Evolutionary conservation across 2,113 vertebrate species (phyloP), one percentile per base, ranked within the genome.

Genomic region (Salvator merianae): DNA sequence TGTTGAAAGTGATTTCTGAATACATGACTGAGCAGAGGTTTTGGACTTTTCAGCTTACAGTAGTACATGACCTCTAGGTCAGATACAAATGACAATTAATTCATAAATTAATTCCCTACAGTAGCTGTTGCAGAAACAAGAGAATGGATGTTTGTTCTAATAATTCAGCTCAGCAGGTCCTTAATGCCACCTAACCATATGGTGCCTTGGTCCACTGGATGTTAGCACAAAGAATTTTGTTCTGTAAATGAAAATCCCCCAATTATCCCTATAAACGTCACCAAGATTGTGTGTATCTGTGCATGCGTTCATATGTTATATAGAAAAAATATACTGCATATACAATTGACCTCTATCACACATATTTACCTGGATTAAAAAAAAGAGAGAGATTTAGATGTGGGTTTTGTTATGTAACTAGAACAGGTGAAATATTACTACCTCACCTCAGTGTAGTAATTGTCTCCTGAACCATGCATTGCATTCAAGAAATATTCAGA

Each of bases 401-500:
- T 83, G 20, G 24, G n/a, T 74, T 75, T 83, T 5, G 59, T 43
- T 75, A 75, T 26, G 30, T 50, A 75, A 83, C 81, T 50, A 14
- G 40, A 81, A 24, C 50, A 34, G 63, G 47, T 71, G 79, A 81
- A 55, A n/a, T 36, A 81, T 70, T 53, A 81, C 43, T 28, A 24
- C 36, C 22, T 36, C 43, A 83, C 81, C 34, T 74, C 81, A 65
- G n/a, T 83, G 53, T 53, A 68, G 40, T 65, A 65, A 76, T 36
- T 20, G 22, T 9, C 22, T 24, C 28, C 24, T 76, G 63, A 66
- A 34, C n/a, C 13, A 12, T 66, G 63, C 22, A 83, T 68, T 66
- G 22, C 55, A 34, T 66, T 65, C 50, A 68, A 76, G 34, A 76
- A 83, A 76, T 75, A 40, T 83, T 83, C 59, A 36, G 32, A 66